Evolutionary conservation across 2,797 vertebrate species (phyloP).

Genomic region (Poecilia velifera): DNA sequence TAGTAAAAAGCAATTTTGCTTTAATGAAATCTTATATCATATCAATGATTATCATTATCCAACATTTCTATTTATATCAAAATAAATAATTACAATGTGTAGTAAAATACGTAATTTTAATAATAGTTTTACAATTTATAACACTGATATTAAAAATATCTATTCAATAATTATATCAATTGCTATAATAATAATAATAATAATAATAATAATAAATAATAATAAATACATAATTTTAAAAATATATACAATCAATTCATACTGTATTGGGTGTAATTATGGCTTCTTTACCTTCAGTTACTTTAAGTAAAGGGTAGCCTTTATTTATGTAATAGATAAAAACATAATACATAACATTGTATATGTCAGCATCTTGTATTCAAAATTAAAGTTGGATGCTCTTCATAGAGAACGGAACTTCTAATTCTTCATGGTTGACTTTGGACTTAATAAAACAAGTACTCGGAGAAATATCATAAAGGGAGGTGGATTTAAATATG

Average conservation of each 20-base stretch:
- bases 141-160: neutral
- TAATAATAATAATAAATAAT: neutral
- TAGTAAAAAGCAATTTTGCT: neutral
- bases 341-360: conserved; percentile 6
- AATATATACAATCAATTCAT: neutral
- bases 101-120: neutral
- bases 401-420: conserved; percentile 56
- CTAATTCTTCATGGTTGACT: conserved; percentile 64
- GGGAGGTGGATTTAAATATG: conserved; percentile 85
- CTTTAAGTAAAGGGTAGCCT: neutral
- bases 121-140: no score
- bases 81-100: neutral
- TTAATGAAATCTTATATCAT: neutral
- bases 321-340: conserved; percentile 3
- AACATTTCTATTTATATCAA: neutral
- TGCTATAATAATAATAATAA: neutral
- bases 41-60: neutral
- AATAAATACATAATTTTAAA: no score
- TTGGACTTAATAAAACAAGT: conserved; percentile 71
- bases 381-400: conserved; percentile 41
- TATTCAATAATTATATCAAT: neutral
- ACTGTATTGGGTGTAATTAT: neutral
- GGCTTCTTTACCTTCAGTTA: neutral
- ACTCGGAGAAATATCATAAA: conserved; percentile 69
- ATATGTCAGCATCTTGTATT: conserved; percentile 24